Conservation (phyloP, 2,888 invertebrate genomes). For the Lathronympha strigana region DNA sequence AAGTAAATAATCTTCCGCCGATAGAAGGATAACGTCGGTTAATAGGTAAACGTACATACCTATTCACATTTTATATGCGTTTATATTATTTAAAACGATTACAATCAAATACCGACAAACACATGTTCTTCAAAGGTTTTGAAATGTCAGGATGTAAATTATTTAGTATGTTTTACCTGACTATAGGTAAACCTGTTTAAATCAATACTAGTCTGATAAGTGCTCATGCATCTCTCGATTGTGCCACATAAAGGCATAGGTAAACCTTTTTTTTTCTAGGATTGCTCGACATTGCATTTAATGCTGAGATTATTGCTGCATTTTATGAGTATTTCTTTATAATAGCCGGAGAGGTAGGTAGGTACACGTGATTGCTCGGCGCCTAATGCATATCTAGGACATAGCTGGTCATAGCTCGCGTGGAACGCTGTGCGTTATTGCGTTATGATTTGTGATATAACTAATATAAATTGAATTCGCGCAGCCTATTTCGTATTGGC, state of each 20-base stretch:
- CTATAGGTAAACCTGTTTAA: neutral
- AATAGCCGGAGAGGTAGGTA: slow-evolving; percentile 43
- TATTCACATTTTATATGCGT: neutral
- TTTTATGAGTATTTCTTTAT: slow-evolving; percentile 60
- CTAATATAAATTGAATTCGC: slow-evolving; percentile 53
- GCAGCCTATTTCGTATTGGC: slow-evolving; percentile 35
- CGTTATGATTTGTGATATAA: slow-evolving; percentile 77
- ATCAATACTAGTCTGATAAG: slow-evolving; percentile 7
- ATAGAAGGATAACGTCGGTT: slow-evolving; percentile 58
- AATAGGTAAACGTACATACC: too few species aligned
- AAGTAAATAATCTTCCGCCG: slow-evolving; percentile 67
- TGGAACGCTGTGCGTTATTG: slow-evolving; percentile 72
- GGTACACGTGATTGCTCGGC: slow-evolving; percentile 50
- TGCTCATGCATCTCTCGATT: slow-evolving; percentile 52
- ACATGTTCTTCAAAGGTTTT: neutral
- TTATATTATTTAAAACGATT: neutral
- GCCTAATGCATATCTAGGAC: slow-evolving; percentile 77
- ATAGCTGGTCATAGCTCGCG: slow-evolving; percentile 76
- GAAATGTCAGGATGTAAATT: neutral
- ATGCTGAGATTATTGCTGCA: slow-evolving; percentile 61
- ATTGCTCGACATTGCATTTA: slow-evolving; percentile 43
- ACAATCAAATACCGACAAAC: neutral
- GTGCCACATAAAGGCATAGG: slow-evolving; percentile 51
- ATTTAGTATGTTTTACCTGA: too few species aligned
- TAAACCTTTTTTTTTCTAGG: slow-evolving; percentile 47